Evolutionary conservation across 2,113 vertebrate species (phyloP).

Genomic region (Caranx melampygus): DNA sequence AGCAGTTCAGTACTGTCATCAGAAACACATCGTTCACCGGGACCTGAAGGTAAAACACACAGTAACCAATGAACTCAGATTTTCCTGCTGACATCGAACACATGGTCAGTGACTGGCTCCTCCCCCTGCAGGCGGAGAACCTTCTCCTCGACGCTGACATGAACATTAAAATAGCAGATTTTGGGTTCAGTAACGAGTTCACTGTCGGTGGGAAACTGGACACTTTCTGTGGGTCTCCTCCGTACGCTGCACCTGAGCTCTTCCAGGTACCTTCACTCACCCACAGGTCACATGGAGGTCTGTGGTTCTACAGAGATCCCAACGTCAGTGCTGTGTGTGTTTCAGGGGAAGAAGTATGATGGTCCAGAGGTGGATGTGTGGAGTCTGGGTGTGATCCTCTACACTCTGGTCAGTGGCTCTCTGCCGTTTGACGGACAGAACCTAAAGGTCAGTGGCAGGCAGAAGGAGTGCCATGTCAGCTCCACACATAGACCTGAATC

Average conservation of each 20-base stretch:
- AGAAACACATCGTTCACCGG: constrained; percentile 65
- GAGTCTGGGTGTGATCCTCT: constrained; percentile 94
- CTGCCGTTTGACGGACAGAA: constrained; percentile 94
- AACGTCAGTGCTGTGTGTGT: neutral
- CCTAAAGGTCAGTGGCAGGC: constrained; percentile 85
- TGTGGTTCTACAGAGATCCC: no score
- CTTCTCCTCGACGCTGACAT: constrained; percentile 93
- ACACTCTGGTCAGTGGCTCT: constrained; percentile 92
- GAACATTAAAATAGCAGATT: constrained; percentile 97
- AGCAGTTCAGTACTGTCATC: constrained; percentile 70
- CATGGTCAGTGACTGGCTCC: neutral
- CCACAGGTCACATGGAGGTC: neutral
- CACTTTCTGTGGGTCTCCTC: constrained; percentile 94
- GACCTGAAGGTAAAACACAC: constrained; percentile 60
- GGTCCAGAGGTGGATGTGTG: constrained; percentile 94
- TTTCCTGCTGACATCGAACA: neutral
- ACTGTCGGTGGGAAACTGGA: constrained; percentile 93
- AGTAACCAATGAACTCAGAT: neutral
- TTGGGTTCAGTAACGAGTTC: constrained; percentile 96
- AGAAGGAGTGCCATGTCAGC: neutral
- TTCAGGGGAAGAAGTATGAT: constrained; percentile 91
- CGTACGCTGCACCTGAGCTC: constrained; percentile 92
- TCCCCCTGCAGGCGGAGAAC: constrained; percentile 89
- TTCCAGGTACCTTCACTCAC: constrained; percentile 81
- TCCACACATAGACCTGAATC: no score